These are phyloP conservation scores for Coregonus ussuriensis DNA, from an alignment of 2,797 vertebrate species.

Conservation along the genomic window DNA sequence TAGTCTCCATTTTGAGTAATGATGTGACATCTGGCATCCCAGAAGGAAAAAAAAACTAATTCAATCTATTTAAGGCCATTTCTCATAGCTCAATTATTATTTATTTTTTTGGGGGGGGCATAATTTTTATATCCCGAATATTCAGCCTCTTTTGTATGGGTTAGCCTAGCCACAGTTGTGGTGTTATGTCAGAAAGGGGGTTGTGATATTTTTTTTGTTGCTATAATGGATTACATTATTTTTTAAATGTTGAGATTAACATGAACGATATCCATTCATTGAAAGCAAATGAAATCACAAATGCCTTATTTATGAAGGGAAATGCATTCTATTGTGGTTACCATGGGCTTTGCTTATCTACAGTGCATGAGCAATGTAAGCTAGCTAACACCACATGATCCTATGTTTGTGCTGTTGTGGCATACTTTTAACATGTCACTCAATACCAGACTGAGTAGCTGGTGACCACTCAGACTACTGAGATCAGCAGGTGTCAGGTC, in stretches of 20 bases:
- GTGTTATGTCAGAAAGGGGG: not conserved
- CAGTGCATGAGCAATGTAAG: not conserved
- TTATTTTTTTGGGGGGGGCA: not conserved
- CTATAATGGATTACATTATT: not conserved
- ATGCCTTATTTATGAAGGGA: no score
- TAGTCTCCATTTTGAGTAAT: slow-evolving; percentile 1
- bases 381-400: slow-evolving; percentile 25
- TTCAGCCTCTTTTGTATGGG: not conserved
- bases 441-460: slow-evolving; percentile 46
- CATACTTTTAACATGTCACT: slow-evolving; percentile 29
- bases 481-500: slow-evolving; percentile 40
- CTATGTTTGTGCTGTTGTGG: slow-evolving; percentile 19
- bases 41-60: slow-evolving; percentile 10
- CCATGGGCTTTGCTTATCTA: not conserved
- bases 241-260: not conserved
- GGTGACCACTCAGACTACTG: slow-evolving; percentile 35
- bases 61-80: slow-evolving; percentile 18
- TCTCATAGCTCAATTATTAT: slow-evolving; percentile 16
- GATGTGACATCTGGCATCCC: slow-evolving; percentile 12
- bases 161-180: slow-evolving; percentile 8
- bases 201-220: not conserved
- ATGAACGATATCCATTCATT: no score
- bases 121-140: not conserved
- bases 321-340: no score
- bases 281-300: no score